Evolutionary conservation across 2,113 vertebrate genomes (phyloP).

Genomic region (Lates calcarifer): DNA sequence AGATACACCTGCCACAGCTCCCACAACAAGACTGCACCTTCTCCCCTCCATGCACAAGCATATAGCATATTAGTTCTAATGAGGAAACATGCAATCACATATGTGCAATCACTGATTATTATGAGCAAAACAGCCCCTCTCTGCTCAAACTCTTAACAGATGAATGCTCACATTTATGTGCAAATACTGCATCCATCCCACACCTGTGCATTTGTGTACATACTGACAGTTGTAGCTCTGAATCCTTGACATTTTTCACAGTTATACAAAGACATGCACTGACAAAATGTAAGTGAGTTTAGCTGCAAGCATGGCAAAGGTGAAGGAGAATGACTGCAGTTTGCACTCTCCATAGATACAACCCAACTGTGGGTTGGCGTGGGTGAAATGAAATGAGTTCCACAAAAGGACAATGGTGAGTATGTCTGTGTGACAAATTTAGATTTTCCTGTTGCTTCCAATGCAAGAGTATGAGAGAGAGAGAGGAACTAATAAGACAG

Average conservation of each 20-base stretch:
- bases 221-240: not conserved
- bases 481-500: slow-evolving; percentile 3
- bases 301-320: slow-evolving; percentile 15
- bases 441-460: slow-evolving; percentile 11
- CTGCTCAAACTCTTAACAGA: not conserved
- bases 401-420: slow-evolving; percentile 24
- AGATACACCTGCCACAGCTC: slow-evolving; percentile 53
- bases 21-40: not conserved
- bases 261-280: not conserved
- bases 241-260: slow-evolving; percentile 1
- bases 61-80: slow-evolving; percentile 35
- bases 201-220: not conserved
- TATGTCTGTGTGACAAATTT: slow-evolving; percentile 17
- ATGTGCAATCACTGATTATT: slow-evolving; percentile 19
- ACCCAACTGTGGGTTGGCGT: slow-evolving; percentile 8
- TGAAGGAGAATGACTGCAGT: slow-evolving; percentile 14
- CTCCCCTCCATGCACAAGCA: slow-evolving; percentile 11
- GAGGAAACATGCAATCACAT: slow-evolving; percentile 26
- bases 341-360: slow-evolving; percentile 29
- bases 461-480: not conserved
- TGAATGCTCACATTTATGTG: slow-evolving; percentile 9
- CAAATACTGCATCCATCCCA: not conserved
- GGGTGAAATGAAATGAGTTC: slow-evolving; percentile 41
- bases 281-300: not conserved
- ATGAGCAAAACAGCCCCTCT: slow-evolving; percentile 1